Percentiles rank a stretch among this genome's conserved stretches.
These are phyloP conservation scores for Ochropacha duplaris DNA, from an alignment of 2,888 invertebrate species.

Conservation along the genomic window DNA sequence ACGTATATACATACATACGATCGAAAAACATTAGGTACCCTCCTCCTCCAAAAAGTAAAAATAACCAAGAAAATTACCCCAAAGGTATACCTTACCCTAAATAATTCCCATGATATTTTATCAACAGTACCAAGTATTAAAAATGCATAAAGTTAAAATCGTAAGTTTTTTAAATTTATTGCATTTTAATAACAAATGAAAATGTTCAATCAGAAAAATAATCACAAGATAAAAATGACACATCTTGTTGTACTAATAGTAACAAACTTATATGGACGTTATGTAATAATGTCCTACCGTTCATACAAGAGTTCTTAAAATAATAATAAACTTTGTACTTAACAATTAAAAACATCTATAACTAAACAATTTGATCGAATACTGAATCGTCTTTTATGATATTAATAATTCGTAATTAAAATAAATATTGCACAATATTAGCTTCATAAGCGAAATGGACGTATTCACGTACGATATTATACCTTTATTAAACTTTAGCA, in stretches of 20 bases:
- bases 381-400: conserved; percentile 14
- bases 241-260: too few relatives aligned
- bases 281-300: neutral
- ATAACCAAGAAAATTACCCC: neutral
- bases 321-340: neutral
- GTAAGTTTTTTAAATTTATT: neutral
- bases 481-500: conserved; percentile 9
- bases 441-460: conserved; percentile 72
- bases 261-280: too few relatives aligned
- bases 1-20: too few relatives aligned
- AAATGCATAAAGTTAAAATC: neutral
- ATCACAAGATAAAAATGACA: too few relatives aligned
- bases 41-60: too few relatives aligned
- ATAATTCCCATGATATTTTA: neutral
- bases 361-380: neutral
- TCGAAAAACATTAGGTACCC: too few relatives aligned
- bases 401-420: conserved; percentile 22
- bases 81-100: too few relatives aligned
- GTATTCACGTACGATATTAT: conserved; percentile 41
- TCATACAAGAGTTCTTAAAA: neutral
- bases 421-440: conserved; percentile 59
- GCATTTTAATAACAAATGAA: neutral
- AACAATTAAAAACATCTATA: neutral
- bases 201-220: too few relatives aligned
- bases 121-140: neutral